Evolutionary conservation across 2,888 invertebrate genomes (phyloP), one percentile per base, ranked within the genome.

Genomic region (Ligdia adustata): DNA sequence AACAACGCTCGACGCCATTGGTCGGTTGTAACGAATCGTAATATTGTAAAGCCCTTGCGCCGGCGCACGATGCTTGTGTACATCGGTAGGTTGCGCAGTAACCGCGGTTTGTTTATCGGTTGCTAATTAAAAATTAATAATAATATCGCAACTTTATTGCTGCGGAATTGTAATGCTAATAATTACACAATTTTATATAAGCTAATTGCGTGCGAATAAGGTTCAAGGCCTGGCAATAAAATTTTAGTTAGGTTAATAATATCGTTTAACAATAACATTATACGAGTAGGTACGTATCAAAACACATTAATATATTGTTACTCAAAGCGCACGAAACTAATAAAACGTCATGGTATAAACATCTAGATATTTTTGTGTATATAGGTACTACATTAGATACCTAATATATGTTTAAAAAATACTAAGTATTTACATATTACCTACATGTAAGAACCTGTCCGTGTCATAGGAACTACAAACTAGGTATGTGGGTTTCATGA

Each of bases 1-100:
- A 83, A 82, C 65, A 71, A 63, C 66, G 55, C 41, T 55, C 57
- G 7, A 38, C 52, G 63, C 54, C 52, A 83, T 84, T 83, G 83
- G 84, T 62, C 59, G 62, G 60, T 40, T 49, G 52, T 35, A 28
- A 34, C 60, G 51, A 57, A 60, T 60, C 39, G 46, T 28, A 15
- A 15, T 20, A n/a, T 24, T 15, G 4, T 16, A 1, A 31, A 51
- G 46, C 53, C 54, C 47, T 54, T 39, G 38, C 29, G 24, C 14
- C 32, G 14, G 42, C 43, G 46, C 43, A 53, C 9, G 18, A 2
- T 4, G 22, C 22, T 3, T 22, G 1, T n/a, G 4, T 20, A 20
- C 20, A 4, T 6, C 2, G 6, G 20, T 22, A 6, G 7, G 6
- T 22, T 22, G 7, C n/a, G n/a, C 7, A n/a, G 22, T 22, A 22